phyloP scores from a whole-genome alignment of 2,888 invertebrate genomes.

The Hermodice carunculata region DNA sequence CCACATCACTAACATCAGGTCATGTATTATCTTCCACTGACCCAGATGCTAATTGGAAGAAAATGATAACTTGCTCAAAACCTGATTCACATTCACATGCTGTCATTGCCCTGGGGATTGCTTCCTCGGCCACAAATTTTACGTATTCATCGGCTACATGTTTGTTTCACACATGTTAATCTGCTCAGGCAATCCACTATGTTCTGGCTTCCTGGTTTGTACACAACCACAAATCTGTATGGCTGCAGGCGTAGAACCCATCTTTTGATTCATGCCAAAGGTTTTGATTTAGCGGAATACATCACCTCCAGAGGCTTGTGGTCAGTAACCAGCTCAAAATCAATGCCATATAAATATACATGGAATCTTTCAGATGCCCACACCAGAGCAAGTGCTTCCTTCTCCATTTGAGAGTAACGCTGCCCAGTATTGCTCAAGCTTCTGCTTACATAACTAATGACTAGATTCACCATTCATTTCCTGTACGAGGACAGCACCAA shows the following conservation, averaged over 20 bases:
- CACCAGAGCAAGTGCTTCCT: constrained; percentile 34
- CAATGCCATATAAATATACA: constrained; percentile 25
- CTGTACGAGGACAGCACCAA: constrained; percentile 33
- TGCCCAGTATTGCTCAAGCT: constrained; percentile 27
- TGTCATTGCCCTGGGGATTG: background rate
- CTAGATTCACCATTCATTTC: constrained; percentile 22
- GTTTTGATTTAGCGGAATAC: constrained; percentile 35
- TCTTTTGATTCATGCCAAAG: constrained; percentile 43
- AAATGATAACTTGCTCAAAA: too few species aligned
- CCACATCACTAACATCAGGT: too few species aligned
- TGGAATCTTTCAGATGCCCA: constrained; percentile 35
- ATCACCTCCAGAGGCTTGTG: constrained; percentile 26
- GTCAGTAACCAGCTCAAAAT: constrained; percentile 38
- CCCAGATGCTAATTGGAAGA: too few species aligned
- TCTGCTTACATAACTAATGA: constrained; percentile 30
- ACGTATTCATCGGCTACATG: background rate
- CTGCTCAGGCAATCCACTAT: too few species aligned
- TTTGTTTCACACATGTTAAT: too few species aligned
- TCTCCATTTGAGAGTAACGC: constrained; percentile 38
- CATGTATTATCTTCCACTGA: too few species aligned
- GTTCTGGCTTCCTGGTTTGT: constrained; percentile 41
- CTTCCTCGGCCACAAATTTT: background rate
- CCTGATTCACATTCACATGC: too few species aligned
- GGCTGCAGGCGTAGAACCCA: constrained; percentile 44
- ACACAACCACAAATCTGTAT: constrained; percentile 29